Evolutionary conservation across 2,797 vertebrate genomes (phyloP).

Genomic region (Tiaroga cobitis): DNA sequence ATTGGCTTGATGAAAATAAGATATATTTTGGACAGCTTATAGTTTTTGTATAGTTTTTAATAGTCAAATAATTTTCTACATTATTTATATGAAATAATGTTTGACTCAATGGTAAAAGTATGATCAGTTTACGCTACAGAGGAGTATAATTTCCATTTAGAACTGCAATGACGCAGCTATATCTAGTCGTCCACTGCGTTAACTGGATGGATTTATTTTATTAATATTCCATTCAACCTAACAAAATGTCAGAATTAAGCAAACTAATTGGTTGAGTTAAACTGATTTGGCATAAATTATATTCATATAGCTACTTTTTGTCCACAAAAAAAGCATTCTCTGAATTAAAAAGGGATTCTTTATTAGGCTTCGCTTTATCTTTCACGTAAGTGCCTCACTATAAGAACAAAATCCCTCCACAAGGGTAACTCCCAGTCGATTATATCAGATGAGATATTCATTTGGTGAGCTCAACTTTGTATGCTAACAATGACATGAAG

Average conservation of each 20-base stretch:
- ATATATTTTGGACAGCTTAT: background rate
- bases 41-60: background rate
- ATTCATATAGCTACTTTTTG: background rate
- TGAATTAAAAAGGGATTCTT: background rate
- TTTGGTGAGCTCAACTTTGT: constrained; percentile 68
- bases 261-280: background rate
- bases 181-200: background rate
- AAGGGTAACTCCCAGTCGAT: too few species aligned
- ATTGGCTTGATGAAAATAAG: background rate
- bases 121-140: background rate
- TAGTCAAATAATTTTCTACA: background rate
- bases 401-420: background rate
- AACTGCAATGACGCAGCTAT: background rate
- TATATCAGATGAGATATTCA: constrained; percentile 31
- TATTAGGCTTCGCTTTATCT: background rate
- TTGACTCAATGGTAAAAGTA: background rate
- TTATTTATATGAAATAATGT: background rate
- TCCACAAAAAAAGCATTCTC: background rate
- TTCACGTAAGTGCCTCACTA: background rate
- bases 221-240: background rate
- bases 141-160: background rate
- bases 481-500: constrained; percentile 97
- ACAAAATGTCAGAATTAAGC: background rate
- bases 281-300: background rate
- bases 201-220: background rate